Conservation (phyloP, 2,888 invertebrate species). For the Stenoptilia bipunctidactyla region DNA sequence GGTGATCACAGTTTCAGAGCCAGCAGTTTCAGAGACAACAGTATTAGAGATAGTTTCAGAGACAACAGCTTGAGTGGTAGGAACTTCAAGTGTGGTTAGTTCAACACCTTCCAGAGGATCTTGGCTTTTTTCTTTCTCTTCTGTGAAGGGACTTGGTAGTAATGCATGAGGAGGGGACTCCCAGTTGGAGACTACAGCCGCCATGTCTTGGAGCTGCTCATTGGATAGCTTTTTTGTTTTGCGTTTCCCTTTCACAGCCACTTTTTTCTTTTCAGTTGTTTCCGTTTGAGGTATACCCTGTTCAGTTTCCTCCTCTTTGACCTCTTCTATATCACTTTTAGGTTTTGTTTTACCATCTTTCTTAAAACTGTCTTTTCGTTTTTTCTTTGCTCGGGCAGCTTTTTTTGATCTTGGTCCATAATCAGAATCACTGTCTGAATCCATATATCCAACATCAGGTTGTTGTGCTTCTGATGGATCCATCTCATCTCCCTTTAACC, state of each 20-base stretch:
- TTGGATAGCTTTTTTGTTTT: constrained; percentile 44
- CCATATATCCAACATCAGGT: constrained; percentile 61
- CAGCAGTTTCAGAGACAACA: constrained; percentile 1
- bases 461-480: constrained; percentile 64
- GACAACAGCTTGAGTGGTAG: constrained; percentile 10
- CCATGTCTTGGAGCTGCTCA: constrained; percentile 43
- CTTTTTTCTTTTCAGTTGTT: constrained; percentile 1
- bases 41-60: background rate
- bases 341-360: constrained; percentile 26
- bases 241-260: constrained; percentile 23
- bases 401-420: constrained; percentile 41
- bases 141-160: constrained; percentile 13
- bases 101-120: constrained; percentile 2
- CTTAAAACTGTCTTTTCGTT: constrained; percentile 30
- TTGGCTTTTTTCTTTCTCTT: constrained; percentile 7
- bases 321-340: constrained; percentile 17
- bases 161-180: constrained; percentile 43
- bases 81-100: background rate
- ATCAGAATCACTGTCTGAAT: constrained; percentile 60
- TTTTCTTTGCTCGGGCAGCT: constrained; percentile 30
- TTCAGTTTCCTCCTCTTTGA: constrained; percentile 11
- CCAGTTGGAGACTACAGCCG: constrained; percentile 43
- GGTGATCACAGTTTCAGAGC: constrained; percentile 9
- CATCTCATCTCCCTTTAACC: constrained; percentile 85
- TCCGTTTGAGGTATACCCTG: background rate